A percentile compares a stretch with the other conserved stretches of the same genome.
These are phyloP conservation scores for Lepidurus arcticus DNA, from an alignment of 1,140 invertebrate genomes.

Conservation along the genomic window DNA sequence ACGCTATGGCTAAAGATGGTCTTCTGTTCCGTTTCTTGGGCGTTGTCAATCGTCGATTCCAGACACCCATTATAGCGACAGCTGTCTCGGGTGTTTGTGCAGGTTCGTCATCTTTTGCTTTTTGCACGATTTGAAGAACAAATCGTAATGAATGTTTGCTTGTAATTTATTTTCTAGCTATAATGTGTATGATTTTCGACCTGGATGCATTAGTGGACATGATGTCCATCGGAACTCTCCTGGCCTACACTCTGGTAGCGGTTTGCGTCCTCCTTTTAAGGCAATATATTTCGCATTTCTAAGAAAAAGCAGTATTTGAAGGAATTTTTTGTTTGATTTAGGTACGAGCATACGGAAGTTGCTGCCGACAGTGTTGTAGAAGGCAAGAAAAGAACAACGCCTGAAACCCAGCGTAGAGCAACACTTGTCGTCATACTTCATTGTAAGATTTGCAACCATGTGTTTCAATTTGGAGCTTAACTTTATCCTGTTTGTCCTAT, in stretches of 20 bases:
- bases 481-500: neutral
- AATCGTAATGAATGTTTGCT: neutral
- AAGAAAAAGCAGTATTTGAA: slow-evolving; percentile 77
- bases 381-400: slow-evolving; percentile 36
- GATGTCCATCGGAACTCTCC: slow-evolving; percentile 61
- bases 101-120: slow-evolving; percentile 55
- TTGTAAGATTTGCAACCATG: neutral
- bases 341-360: slow-evolving; percentile 49
- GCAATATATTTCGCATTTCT: slow-evolving; percentile 80
- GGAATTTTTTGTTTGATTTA: slow-evolving; percentile 55
- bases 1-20: slow-evolving; percentile 89
- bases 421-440: neutral
- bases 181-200: slow-evolving; percentile 30
- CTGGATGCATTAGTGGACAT: slow-evolving; percentile 34
- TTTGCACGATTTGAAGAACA: neutral
- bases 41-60: slow-evolving; percentile 46
- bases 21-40: slow-evolving; percentile 61
- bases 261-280: slow-evolving; percentile 83
- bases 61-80: slow-evolving; percentile 75
- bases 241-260: slow-evolving; percentile 85
- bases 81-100: slow-evolving; percentile 70
- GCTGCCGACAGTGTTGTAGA: slow-evolving; percentile 31
- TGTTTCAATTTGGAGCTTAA: neutral
- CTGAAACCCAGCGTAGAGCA: slow-evolving; percentile 32
- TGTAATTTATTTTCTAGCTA: neutral